Base-by-base conservation (phyloP, 2,888 invertebrate species). In the Pandemis heparana region DNA sequence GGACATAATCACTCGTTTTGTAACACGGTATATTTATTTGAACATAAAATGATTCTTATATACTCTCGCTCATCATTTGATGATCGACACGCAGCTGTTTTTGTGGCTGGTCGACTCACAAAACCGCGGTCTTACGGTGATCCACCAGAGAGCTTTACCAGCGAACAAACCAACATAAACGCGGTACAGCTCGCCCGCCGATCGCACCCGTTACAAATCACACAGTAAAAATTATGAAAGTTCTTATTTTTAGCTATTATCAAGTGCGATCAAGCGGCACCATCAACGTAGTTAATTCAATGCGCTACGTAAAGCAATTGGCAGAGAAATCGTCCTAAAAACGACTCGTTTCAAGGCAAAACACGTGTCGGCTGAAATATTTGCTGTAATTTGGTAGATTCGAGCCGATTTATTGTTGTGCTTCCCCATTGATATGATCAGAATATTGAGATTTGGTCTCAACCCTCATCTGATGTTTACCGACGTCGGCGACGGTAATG, bases 331-430 rank as follows among this genome's bases (percentile, higher is more conserved):
- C 46, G 23, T 46, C 48, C 48, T 46, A 64, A 64, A 64, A 46
- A 46, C 39, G 14, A n/a, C 23, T 64, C 43, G 64, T 64, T 64
- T 32, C 43, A 48, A 64, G 23, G 48, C 64, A 48, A 64, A 64
- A 64, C 64, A 64, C 64, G 64, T 64, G 46, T 46, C 43, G n/a
- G 64, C 23, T 64, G 64, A 64, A 64, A 64, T 46, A 64, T 64
- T 46, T 48, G 64, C 48, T 48, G 64, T 64, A 64, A 64, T 64
- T 64, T 64, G 64, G 46, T 14, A 4, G 18, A 64, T 48, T 48
- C n/a, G 64, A 64, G 32, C 23, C 64, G 64, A 64, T 64, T 64
- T 64, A 64, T 48, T 64, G 64, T 64, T 64, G 64, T 62, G 41
- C 12, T 46, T 64, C n/a, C 2, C 48, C 64, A 64, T 48, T 32